Percentiles rank a stretch among this genome's conserved stretches.
Conservation (phyloP, 2,113 vertebrate genomes). For the Nicator chloris region DNA sequence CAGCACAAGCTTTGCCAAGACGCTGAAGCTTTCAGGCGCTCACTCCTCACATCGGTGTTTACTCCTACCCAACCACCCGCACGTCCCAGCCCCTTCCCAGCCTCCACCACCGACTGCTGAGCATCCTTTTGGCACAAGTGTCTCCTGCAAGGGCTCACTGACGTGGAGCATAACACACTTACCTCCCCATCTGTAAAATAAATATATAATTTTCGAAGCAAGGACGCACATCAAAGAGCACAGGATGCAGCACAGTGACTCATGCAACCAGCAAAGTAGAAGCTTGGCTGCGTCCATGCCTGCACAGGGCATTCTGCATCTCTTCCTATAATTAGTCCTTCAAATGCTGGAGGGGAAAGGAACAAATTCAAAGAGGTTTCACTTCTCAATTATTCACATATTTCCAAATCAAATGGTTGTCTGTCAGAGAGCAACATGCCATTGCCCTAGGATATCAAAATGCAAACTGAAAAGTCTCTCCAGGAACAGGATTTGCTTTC, state of each 20-base stretch:
- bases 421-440: conserved; percentile 56
- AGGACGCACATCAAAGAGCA: conserved; percentile 15
- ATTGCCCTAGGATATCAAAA: conserved; percentile 58
- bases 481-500: conserved; percentile 57
- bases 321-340: conserved; percentile 63
- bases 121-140: neutral
- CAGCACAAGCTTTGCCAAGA: neutral
- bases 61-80: neutral
- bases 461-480: conserved; percentile 56
- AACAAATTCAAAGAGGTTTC: conserved; percentile 60
- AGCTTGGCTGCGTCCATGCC: conserved; percentile 34
- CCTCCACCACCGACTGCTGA: neutral
- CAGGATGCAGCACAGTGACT: conserved; percentile 47
- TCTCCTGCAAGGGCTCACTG: neutral
- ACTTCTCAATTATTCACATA: conserved; percentile 61
- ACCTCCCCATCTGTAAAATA: neutral
- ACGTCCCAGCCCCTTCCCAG: neutral
- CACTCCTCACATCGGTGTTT: neutral
- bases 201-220: neutral
- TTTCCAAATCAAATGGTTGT: conserved; percentile 54
- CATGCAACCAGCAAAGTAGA: conserved; percentile 21
- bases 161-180: neutral
- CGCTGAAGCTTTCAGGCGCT: neutral
- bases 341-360: conserved; percentile 44
- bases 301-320: conserved; percentile 33